Percentiles rank a stretch among this genome's conserved stretches.
phyloP scores from a whole-genome alignment of 2,797 vertebrate genomes.

The Hypotaenidia okinawae region DNA sequence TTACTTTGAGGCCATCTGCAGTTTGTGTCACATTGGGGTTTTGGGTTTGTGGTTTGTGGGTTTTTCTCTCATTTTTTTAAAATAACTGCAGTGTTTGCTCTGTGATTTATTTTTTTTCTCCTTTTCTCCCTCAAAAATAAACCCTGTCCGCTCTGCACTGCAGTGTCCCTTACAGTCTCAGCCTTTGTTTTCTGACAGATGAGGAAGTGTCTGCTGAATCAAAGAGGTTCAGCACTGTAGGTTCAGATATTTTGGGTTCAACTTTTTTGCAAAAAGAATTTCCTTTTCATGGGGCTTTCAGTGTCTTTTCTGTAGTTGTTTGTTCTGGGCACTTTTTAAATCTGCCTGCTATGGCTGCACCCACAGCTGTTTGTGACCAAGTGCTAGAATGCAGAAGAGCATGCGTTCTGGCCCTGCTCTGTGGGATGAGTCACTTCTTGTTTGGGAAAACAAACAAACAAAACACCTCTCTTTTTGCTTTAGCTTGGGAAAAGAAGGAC shows the following conservation, averaged over 20 bases:
- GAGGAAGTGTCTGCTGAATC: background rate
- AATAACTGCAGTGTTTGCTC: background rate
- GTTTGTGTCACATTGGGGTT: background rate
- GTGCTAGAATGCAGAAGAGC: background rate
- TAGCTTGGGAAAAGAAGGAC: constrained; percentile 83
- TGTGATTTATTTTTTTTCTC: background rate
- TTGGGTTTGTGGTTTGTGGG: background rate
- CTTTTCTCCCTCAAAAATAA: background rate
- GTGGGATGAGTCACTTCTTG: background rate
- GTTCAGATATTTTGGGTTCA: background rate
- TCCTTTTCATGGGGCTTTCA: background rate
- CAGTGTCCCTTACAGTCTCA: background rate
- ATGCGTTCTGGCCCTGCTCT: background rate
- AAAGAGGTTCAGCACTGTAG: background rate
- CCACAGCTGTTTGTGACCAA: background rate
- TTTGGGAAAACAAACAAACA: background rate
- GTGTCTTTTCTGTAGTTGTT: background rate
- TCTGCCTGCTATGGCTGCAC: background rate
- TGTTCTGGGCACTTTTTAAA: background rate
- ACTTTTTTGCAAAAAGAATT: background rate
- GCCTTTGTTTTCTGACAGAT: background rate
- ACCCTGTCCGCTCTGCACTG: background rate
- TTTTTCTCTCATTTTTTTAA: background rate
- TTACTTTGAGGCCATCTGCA: background rate
- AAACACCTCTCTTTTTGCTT: background rate